Base-by-base conservation (phyloP, 2,113 vertebrate species). In the Halichoeres trimaculatus region DNA sequence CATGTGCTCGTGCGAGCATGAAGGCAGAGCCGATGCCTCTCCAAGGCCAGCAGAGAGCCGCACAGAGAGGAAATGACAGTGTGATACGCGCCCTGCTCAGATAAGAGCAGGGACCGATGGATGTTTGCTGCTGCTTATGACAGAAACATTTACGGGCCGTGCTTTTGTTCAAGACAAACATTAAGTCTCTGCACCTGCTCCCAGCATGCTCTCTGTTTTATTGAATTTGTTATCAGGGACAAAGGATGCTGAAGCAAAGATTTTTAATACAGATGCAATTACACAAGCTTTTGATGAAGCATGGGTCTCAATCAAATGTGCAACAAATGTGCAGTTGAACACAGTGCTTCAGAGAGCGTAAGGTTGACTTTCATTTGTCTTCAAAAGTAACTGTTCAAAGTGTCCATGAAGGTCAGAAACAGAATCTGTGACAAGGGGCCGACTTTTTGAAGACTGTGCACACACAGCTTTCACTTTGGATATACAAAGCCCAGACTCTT, bases 1-100 rank as follows among this genome's bases (percentile, higher is more conserved):
- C 78, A 70, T 52, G 55, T 70, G 65, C 65, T 81, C 70, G 57
- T 60, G 70, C 43, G 51, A 73, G 83, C 78, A 65, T 85, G 78
- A 81, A 59, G 70, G 69, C 48, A n/a, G 58, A 73, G 52, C 47
- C 8, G 10, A 59, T 20, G 7, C 54, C 43, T 54, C 60, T 67
- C 52, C 77, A 78, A 85, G 78, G 69, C 83, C 82, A 36, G 38
- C 35, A 22, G 64, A 70, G 74, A 85, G 64, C 50, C 14, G 30
- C 50, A 53, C 26, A 20, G 36, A 78, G 3, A 74, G 70, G 72
- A 84, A 71, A 76, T 62, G 9, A 57, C 66, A 55, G 59, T 45
- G 45, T 76, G 61, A 66, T 77, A 81, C 78, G 54, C 69, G 34
- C 53, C 20, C 1, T 19, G 34, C 13, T 36, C 35, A 41, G 81